phyloP scores from a whole-genome alignment of 2,113 vertebrate species.

The Hymenochirus boettgeri region DNA sequence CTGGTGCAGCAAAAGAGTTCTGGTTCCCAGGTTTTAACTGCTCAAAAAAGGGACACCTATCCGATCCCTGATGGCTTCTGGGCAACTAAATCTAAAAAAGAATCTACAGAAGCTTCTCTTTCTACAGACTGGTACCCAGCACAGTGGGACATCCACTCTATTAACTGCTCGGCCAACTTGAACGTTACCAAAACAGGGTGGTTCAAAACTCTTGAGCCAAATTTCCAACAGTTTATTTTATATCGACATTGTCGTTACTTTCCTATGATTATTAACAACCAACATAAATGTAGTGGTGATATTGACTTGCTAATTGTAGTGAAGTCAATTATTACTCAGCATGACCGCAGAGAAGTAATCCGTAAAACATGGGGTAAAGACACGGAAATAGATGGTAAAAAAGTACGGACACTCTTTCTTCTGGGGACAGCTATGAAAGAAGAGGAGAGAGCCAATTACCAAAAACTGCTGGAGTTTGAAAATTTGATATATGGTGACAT shows the following conservation, averaged over 20 bases:
- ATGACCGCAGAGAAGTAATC: slow-evolving; percentile 87
- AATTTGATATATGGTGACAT: slow-evolving; percentile 85
- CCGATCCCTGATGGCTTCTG: slow-evolving; percentile 64
- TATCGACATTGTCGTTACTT: slow-evolving; percentile 92
- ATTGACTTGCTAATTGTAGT: slow-evolving; percentile 82
- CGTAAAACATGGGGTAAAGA: slow-evolving; percentile 90
- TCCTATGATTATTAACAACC: slow-evolving; percentile 86
- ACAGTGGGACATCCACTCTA: slow-evolving; percentile 74
- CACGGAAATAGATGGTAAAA: slow-evolving; percentile 65
- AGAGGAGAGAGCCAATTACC: slow-evolving; percentile 80
- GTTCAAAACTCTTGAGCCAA: slow-evolving; percentile 75
- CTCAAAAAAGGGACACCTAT: slow-evolving; percentile 44
- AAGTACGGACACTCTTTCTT: slow-evolving; percentile 78
- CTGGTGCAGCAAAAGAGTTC: slow-evolving; percentile 55
- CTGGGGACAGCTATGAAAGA: slow-evolving; percentile 76
- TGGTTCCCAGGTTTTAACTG: slow-evolving; percentile 23
- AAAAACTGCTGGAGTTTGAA: slow-evolving; percentile 90
- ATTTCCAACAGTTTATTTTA: slow-evolving; percentile 83
- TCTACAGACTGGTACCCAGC: slow-evolving; percentile 36
- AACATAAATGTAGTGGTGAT: slow-evolving; percentile 73
- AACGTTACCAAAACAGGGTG: slow-evolving; percentile 75
- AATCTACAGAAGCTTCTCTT: accelerated
- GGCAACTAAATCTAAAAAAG: slow-evolving; percentile 56
- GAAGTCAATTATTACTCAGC: slow-evolving; percentile 87
- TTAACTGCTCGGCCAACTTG: slow-evolving; percentile 79